Evolutionary conservation across 1,140 invertebrate species (phyloP), one percentile per base, ranked within the genome.

Genomic region (Saccostrea glomerata): DNA sequence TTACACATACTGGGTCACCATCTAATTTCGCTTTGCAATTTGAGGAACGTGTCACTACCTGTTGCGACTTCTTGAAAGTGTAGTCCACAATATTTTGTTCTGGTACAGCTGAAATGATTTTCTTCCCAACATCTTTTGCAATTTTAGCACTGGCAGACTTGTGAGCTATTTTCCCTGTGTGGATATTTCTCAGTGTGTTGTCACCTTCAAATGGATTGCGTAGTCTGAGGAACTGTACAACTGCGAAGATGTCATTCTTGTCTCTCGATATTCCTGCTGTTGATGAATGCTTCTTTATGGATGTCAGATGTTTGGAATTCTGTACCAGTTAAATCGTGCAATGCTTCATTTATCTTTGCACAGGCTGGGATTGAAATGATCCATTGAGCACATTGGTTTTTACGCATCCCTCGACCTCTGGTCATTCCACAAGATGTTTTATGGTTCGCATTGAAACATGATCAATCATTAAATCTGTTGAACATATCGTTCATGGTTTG

Each of bases 371-470:
- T 84, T 9, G 85, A 86, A 30, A 90, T 11, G 12, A 88, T 23
- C 87, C 87, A 90, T 47, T 73, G 77, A 11, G 82, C 17, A 12
- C 92, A 25, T 82, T 93, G 93, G 11, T n/a, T 66, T 82, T 92
- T 92, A 87, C 91, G 86, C 7, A 91, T 93, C 12, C 94, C 7
- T 92, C 93, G 86, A 95, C 94, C 13, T 95, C n/a, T n/a, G n/a
- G n/a, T n/a, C n/a, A n/a, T n/a, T n/a, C n/a, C n/a, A n/a, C n/a
- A n/a, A n/a, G n/a, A n/a, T n/a, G n/a, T n/a, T n/a, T n/a, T n/a
- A n/a, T n/a, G n/a, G n/a, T n/a, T n/a, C n/a, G n/a, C n/a, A n/a
- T n/a, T n/a, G n/a, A n/a, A n/a, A n/a, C n/a, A n/a, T n/a, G n/a
- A n/a, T n/a, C n/a, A n/a, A n/a, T n/a, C n/a, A n/a, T n/a, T n/a